These are phyloP conservation scores for Epistrophella euchroma DNA, from an alignment of 2,888 invertebrate genomes.

Conservation along the genomic window DNA sequence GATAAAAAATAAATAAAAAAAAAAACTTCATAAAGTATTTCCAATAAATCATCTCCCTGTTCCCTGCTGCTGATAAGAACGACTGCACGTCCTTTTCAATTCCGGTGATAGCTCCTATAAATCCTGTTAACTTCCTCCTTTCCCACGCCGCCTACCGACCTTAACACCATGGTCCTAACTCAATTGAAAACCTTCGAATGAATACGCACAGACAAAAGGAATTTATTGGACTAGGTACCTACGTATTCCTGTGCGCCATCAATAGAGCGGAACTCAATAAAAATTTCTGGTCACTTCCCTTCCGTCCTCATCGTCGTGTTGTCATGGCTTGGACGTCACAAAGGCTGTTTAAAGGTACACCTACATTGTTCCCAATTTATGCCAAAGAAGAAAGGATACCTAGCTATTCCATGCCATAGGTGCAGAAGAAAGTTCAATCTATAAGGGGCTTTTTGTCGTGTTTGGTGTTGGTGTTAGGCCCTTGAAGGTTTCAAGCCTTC, in stretches of 20 bases:
- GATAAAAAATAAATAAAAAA: background rate
- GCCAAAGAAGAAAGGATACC: background rate
- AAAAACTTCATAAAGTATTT: constrained; percentile 64
- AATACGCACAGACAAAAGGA: constrained; percentile 72
- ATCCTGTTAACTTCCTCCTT: constrained; percentile 15
- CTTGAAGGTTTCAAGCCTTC: constrained; percentile 44
- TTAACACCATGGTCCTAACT: background rate
- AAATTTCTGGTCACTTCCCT: constrained; percentile 58
- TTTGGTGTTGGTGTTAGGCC: constrained; percentile 31
- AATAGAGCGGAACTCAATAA: constrained; percentile 74
- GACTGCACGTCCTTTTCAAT: constrained; percentile 72
- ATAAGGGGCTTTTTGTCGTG: background rate
- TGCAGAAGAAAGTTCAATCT: constrained; percentile 53
- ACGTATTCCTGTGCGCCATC: constrained; percentile 65
- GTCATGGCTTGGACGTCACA: background rate
- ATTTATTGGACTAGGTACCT: constrained; percentile 64
- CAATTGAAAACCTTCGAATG: constrained; percentile 66
- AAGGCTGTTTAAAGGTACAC: background rate
- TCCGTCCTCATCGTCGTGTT: background rate
- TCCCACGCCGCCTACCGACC: background rate
- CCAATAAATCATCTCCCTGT: constrained; percentile 67
- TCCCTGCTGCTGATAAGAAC: constrained; percentile 67
- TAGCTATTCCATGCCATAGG: background rate
- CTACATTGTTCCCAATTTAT: constrained; percentile 39
- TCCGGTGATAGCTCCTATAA: constrained; percentile 72